Evolutionary conservation across 2,113 vertebrate species (phyloP).

Genomic region (Benitochromis conjunctus): DNA sequence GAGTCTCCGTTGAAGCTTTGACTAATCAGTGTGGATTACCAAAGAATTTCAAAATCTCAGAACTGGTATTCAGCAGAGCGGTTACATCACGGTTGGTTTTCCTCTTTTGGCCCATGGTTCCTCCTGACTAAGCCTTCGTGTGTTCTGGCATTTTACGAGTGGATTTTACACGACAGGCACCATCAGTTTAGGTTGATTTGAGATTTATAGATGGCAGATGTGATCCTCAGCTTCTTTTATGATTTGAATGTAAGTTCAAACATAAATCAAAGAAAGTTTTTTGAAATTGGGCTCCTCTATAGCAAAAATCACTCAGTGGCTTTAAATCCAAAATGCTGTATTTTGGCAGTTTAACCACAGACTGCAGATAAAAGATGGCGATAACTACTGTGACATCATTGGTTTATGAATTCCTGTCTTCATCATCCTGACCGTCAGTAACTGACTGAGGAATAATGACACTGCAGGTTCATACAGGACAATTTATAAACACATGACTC

Average conservation of each 20-base stretch:
- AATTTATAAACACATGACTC: no score
- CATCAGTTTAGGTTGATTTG: background rate
- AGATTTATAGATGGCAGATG: background rate
- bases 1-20: background rate
- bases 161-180: fast-evolving
- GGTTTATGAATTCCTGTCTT: background rate
- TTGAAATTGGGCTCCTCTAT: fast-evolving
- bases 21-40: background rate
- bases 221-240: background rate
- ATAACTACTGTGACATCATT: background rate
- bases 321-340: background rate
- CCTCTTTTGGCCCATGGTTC: background rate
- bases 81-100: fast-evolving
- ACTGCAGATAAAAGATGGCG: background rate
- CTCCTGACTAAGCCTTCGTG: background rate
- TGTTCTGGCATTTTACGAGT: background rate
- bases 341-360: background rate
- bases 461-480: background rate
- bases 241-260: background rate
- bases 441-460: background rate
- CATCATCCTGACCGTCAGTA: background rate
- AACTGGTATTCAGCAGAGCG: background rate
- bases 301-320: background rate
- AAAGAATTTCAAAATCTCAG: fast-evolving
- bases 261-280: background rate